Evolutionary conservation across 2,888 invertebrate genomes (phyloP), one percentile per base, ranked within the genome.

Genomic region (Cantharis lateralis): DNA sequence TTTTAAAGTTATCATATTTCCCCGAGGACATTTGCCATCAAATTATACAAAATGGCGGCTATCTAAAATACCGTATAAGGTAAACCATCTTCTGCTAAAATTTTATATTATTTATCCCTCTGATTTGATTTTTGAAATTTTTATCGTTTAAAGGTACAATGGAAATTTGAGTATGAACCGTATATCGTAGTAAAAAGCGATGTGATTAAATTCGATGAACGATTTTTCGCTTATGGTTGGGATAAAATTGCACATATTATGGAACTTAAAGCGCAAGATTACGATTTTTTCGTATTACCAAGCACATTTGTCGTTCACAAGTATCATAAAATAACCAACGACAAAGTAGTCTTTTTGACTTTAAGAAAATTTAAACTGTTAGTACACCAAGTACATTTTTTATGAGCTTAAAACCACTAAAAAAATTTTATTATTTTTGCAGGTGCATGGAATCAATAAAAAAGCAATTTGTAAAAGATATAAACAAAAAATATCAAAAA

Each of bases 171-270:
- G 87, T 98, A 95, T 87, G 97, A 97, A 87, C 97, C 98, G 0
- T 98, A 97, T 84, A 90, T 97, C 66, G 95, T 97, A 0, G 94
- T 96, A 0, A 90, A 91, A 72, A 92, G 91, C 77, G 91, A 92
- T 20, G 92, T 94, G 11, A 95, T 95, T 0, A 90, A 90, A 81
- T 98, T 96, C 85, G 97, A 98, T 86, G 92, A 93, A 5, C 89
- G 96, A 74, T 98, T 97, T 89, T 93, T 96, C 48, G 97, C 97
- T n/a, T 98, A 97, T 85, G 97, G 97, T 1, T 97, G 97, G 97
- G 97, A 97, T 87, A 97, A 97, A 91, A 96, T 96, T 28, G 96
- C 96, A 0, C 96, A 96, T 85, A 93, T 95, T 78, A 94, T 95
- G 87, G 94, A 96, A 86, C 89, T 97, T 66, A 93, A 95, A 80